Evolutionary conservation across 2,888 invertebrate genomes (phyloP).

Genomic region (Epistrophe eligans): DNA sequence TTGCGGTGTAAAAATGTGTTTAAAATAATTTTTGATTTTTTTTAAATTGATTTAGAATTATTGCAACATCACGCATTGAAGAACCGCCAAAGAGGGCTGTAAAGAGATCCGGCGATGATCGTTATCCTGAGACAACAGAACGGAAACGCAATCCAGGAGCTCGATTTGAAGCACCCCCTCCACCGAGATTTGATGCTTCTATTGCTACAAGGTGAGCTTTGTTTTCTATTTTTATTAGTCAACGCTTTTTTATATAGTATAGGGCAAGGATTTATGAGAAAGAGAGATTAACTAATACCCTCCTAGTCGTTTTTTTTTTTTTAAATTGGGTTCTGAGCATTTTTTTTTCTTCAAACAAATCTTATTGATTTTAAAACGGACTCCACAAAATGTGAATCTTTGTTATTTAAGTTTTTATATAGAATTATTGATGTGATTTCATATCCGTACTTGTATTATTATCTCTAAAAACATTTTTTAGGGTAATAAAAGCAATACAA

Average conservation of each 20-base stretch:
- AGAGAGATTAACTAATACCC: not conserved
- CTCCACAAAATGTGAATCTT: too few species aligned
- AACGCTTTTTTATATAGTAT: not conserved
- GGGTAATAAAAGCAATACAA: conserved; percentile 56
- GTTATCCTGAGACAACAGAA: conserved; percentile 81
- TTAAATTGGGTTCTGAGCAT: too few species aligned
- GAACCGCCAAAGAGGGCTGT: conserved; percentile 81
- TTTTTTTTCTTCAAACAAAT: too few species aligned
- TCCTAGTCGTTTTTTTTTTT: too few species aligned
- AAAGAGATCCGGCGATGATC: conserved; percentile 82
- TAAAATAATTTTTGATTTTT: conserved; percentile 45
- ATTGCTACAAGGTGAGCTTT: conserved; percentile 81
- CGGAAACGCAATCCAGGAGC: conserved; percentile 81
- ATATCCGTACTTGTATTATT: not conserved
- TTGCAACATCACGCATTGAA: conserved; percentile 82
- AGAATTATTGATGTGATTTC: not conserved
- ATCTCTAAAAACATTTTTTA: conserved; percentile 29
- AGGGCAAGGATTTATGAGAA: not conserved
- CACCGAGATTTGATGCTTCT: conserved; percentile 83
- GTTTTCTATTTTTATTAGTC: not conserved
- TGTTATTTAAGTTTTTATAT: not conserved
- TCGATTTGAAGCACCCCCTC: conserved; percentile 83
- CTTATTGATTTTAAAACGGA: too few species aligned
- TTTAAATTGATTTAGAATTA: conserved; percentile 79
- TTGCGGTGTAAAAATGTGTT: not conserved